phyloP scores from a whole-genome alignment of 35 echinoderm and acorn worm species.

The Ophiothrix spiculata region DNA sequence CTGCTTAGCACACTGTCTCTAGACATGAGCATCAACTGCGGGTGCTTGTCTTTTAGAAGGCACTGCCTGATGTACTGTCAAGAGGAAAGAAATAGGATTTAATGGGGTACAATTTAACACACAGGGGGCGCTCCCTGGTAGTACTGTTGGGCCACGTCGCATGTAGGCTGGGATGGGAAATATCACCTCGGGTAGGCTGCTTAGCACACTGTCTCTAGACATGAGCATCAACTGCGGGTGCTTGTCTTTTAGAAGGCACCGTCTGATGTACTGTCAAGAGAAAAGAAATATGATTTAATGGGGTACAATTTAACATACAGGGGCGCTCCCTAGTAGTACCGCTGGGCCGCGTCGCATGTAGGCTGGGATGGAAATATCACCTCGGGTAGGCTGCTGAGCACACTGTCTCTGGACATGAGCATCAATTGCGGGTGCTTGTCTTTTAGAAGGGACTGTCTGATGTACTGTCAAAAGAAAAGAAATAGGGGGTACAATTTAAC shows the following conservation, averaged over 20 bases:
- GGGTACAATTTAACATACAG: too few relatives aligned
- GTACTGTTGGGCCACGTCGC: conserved; percentile 58
- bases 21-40: conserved; percentile 97
- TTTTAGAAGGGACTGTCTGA: conserved; percentile 73
- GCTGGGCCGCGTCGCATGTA: conserved; percentile 82
- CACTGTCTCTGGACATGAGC: conserved; percentile 94
- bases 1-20: conserved; percentile 92
- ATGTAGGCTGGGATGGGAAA: conserved; percentile 91
- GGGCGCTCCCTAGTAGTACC: conserved; percentile 27
- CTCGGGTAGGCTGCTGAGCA: conserved; percentile 88
- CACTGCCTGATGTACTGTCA: conserved; percentile 94
- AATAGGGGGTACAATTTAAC: too few relatives aligned
- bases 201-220: conserved; percentile 92
- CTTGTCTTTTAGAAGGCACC: conserved; percentile 72
- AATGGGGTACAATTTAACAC: too few relatives aligned
- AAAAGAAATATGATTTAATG: too few relatives aligned
- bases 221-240: conserved; percentile 93
- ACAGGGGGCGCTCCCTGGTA: conserved; percentile 30
- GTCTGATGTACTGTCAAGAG: conserved; percentile 93
- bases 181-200: conserved; percentile 76
- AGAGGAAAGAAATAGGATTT: too few relatives aligned
- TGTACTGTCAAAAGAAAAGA: too few relatives aligned
- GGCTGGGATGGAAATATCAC: conserved; percentile 74
- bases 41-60: conserved; percentile 65
- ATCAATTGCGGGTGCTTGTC: conserved; percentile 82